Evolutionary conservation across 2,797 vertebrate genomes (phyloP).

Genomic region (Oreochromis mossambicus): DNA sequence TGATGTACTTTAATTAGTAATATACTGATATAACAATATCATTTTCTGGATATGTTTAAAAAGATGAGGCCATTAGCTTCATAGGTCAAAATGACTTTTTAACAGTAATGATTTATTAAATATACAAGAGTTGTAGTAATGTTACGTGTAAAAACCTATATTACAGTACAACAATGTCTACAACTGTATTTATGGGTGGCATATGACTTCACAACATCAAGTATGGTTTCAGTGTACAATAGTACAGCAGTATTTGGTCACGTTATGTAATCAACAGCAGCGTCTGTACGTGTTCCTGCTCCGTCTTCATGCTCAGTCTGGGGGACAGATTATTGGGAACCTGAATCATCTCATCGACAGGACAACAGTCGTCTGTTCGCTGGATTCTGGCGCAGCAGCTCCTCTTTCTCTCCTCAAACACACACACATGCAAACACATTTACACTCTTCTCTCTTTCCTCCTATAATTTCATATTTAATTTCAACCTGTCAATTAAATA

Average conservation of each 20-base stretch:
- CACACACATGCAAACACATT: neutral
- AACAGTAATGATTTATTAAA: neutral
- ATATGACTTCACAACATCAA: neutral
- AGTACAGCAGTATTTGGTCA: neutral
- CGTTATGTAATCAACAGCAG: neutral
- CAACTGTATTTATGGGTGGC: neutral
- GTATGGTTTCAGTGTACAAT: neutral
- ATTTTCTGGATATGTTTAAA: neutral
- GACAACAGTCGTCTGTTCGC: neutral
- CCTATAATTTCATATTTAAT: constrained; percentile 87
- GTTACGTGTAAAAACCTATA: accelerated
- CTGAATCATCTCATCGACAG: neutral
- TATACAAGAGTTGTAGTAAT: neutral
- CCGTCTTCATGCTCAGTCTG: neutral
- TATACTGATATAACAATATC: neutral
- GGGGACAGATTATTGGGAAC: neutral
- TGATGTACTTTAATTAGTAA: neutral
- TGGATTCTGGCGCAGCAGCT: constrained; percentile 44
- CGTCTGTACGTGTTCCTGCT: neutral
- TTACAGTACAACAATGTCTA: neutral
- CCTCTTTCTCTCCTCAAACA: neutral
- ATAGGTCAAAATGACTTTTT: neutral
- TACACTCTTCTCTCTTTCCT: constrained; percentile 51
- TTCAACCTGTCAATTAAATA: constrained; percentile 98
- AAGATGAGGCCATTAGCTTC: neutral